These are phyloP conservation scores for Junonia oenone DNA, from an alignment of 2,888 invertebrate genomes.

Conservation along the genomic window DNA sequence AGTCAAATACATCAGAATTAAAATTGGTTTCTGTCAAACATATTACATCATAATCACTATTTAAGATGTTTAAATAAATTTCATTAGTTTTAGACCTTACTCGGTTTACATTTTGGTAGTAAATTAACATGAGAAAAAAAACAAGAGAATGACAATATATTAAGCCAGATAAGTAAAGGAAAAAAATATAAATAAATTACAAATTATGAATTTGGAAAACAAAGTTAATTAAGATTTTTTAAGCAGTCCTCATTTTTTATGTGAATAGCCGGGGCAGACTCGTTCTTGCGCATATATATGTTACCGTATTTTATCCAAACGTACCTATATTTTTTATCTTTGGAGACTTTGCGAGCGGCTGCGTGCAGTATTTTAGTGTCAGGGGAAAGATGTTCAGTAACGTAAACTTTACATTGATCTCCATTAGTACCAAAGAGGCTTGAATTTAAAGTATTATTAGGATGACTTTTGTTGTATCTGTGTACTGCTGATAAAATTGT, in stretches of 20 bases:
- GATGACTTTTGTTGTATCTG: constrained; percentile 23
- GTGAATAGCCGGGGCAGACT: constrained; percentile 7
- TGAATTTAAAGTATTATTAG: constrained; percentile 8
- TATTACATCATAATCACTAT: not conserved
- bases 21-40: constrained; percentile 2
- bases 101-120: constrained; percentile 4
- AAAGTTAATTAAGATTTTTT: not conserved
- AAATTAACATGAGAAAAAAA: not conserved
- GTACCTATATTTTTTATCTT: constrained; percentile 14
- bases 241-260: constrained; percentile 12
- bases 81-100: not conserved
- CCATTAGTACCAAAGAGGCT: constrained; percentile 14
- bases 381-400: constrained; percentile 24
- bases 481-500: constrained; percentile 20
- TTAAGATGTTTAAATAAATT: not conserved
- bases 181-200: not conserved
- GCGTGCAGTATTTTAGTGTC: constrained; percentile 20
- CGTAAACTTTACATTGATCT: constrained; percentile 12
- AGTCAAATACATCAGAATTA: not conserved
- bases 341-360: constrained; percentile 11
- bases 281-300: constrained; percentile 18
- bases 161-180: not conserved
- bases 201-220: not conserved
- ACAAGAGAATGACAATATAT: no score
- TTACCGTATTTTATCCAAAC: constrained; percentile 22